A percentile compares a stretch with the other conserved stretches of the same genome.
Evolutionary conservation across 2,113 vertebrate species (phyloP).

Genomic region (Cochlearius cochlearius): DNA sequence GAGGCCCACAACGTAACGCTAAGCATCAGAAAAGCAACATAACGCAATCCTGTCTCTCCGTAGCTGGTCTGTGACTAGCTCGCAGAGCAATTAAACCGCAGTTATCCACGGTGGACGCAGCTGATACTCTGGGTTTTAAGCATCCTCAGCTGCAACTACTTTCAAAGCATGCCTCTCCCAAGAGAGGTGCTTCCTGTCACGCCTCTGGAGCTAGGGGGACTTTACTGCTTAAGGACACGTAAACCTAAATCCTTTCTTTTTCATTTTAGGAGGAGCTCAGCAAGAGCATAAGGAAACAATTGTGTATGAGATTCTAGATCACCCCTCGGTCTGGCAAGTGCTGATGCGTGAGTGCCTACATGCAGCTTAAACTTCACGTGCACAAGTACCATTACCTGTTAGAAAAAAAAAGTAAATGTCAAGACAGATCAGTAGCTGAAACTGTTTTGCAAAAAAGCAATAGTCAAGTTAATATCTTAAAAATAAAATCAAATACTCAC

Average conservation of each 20-base stretch:
- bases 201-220: not conserved
- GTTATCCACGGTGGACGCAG: constrained; percentile 45
- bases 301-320: not conserved
- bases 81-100: constrained; percentile 59
- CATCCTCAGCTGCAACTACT: constrained; percentile 32
- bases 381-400: not conserved
- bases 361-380: not conserved
- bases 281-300: not conserved
- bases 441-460: not conserved
- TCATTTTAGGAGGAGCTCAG: not conserved
- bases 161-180: constrained; percentile 12
- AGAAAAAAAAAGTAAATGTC: not conserved
- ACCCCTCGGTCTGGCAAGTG: not conserved
- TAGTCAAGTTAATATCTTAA: not conserved
- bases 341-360: fast-evolving
- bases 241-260: not conserved
- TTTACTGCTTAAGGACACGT: constrained; percentile 24
- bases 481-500: not conserved
- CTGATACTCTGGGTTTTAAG: constrained; percentile 54
- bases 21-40: not conserved
- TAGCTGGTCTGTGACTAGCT: constrained; percentile 38
- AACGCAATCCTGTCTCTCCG: not conserved
- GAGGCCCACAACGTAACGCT: not conserved
- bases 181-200: not conserved
- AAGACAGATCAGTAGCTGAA: not conserved